Evolutionary conservation across 2,888 invertebrate genomes (phyloP), one percentile per base, ranked within the genome.

Genomic region (Bombylius major): DNA sequence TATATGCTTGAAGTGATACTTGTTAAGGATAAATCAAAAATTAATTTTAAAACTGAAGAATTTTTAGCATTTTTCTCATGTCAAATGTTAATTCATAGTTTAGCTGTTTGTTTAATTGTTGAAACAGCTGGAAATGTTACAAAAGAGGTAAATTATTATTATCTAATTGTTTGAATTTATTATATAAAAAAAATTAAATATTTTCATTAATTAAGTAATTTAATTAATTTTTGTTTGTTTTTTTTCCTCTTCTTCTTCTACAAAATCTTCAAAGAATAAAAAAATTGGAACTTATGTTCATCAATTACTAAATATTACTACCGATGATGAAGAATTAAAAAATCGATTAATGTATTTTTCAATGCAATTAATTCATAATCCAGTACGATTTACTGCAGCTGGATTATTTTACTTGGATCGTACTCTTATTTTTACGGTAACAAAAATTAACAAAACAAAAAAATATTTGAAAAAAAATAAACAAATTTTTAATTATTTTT

Each of bases 331-430:
- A 4, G 68, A 67, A 31, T 58, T 72, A 14, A 62, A 67, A 4
- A 69, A 69, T 61, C 66, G 70, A 5, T 61, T 74, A 0, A 63
- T 67, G 33, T 64, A 71, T 4, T 60, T 73, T 1, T 73, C 73
- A 6, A 57, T 72, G 58, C 74, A 74, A 53, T 59, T 75, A 42
- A 62, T 67, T 8, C 70, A 73, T 59, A 64, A 71, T 4, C 69
- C 67, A 58, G 69, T 74, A 1, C 59, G 64, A 4, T 74, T 75
- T 45, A 71, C 73, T 2, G 73, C 72, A 4, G 73, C 70, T 4
- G 75, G 73, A 45, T 58, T 75, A 4, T 75, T 75, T 60, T 65
- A 67, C 11, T 64, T 75, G 62, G 73, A 75, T 63, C 67, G 72
- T 13, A 70, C 73, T 5, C 62, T 75, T 4, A 66, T 74, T 54